Evolutionary conservation across 2,797 vertebrate species (phyloP).

Genomic region (Benthosema pterotum): DNA sequence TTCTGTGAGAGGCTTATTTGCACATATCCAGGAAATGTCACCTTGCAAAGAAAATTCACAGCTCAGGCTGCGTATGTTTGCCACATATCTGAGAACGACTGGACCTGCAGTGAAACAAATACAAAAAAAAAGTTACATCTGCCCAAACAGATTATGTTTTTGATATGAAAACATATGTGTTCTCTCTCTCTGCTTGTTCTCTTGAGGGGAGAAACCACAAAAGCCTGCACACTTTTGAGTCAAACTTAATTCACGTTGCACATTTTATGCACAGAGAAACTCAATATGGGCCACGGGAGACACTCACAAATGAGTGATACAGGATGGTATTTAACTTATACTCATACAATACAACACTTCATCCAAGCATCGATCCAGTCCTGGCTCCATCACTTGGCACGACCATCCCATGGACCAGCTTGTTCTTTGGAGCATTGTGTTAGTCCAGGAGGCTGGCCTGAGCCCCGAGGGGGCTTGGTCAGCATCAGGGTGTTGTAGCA

Average conservation of each 20-base stretch:
- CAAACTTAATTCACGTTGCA: too few species aligned
- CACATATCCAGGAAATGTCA: conserved; percentile 76
- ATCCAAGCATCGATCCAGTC: conserved; percentile 38
- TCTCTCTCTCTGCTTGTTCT: too few species aligned
- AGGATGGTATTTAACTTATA: conserved; percentile 21
- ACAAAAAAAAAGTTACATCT: conserved; percentile 66
- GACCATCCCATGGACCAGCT: conserved; percentile 58
- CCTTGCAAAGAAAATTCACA: conserved; percentile 79
- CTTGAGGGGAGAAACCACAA: too few species aligned
- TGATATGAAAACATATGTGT: conserved; percentile 25
- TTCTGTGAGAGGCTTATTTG: conserved; percentile 66
- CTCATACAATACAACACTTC: too few species aligned
- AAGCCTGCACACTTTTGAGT: too few species aligned
- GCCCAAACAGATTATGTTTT: conserved; percentile 58
- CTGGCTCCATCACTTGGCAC: conserved; percentile 57
- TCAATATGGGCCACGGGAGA: neutral
- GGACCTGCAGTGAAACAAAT: conserved; percentile 74
- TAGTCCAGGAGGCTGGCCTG: conserved; percentile 72
- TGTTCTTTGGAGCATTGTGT: conserved; percentile 75
- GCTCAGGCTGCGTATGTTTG: conserved; percentile 78
- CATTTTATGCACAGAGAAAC: neutral
- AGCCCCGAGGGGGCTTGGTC: conserved; percentile 75
- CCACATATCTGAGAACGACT: conserved; percentile 76
- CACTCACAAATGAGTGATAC: neutral
- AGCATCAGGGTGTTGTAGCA: conserved; percentile 68